phyloP scores from a whole-genome alignment of 1,140 invertebrate genomes.

The Heterodera schachtii region DNA sequence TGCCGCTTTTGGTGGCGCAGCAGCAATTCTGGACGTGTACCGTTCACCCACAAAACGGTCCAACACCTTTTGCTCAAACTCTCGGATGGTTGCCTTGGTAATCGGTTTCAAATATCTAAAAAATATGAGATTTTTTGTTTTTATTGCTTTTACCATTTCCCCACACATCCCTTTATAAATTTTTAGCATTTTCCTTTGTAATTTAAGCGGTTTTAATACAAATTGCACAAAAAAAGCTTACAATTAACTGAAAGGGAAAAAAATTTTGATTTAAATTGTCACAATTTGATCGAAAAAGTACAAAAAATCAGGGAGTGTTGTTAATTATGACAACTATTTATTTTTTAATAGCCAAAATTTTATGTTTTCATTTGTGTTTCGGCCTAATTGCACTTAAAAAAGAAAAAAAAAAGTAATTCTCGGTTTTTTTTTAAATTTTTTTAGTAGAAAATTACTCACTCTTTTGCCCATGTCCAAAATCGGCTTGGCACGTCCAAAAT shows the following conservation, averaged over 20 bases:
- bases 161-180: too few species aligned
- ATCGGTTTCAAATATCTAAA: conserved; percentile 30
- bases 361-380: not conserved
- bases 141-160: too few species aligned
- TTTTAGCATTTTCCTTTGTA: too few species aligned
- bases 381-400: not conserved
- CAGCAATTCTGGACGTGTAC: not conserved
- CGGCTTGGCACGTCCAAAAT: conserved; percentile 47
- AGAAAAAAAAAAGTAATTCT: conserved; percentile 22
- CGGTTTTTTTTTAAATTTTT: too few species aligned
- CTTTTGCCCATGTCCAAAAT: conserved; percentile 51
- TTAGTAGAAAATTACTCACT: conserved; percentile 21
- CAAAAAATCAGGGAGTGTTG: too few species aligned
- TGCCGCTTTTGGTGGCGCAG: not conserved
- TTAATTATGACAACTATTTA: not conserved
- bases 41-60: conserved; percentile 24
- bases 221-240: too few species aligned
- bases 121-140: not conserved
- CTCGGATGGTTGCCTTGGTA: conserved; percentile 22
- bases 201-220: too few species aligned
- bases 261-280: too few species aligned
- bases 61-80: conserved; percentile 41
- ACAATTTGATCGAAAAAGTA: too few species aligned
- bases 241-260: too few species aligned
- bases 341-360: conserved; percentile 12